Evolutionary conservation across 2,888 invertebrate species (phyloP), one percentile per base, ranked within the genome.

Genomic region (Watsonalla binaria): DNA sequence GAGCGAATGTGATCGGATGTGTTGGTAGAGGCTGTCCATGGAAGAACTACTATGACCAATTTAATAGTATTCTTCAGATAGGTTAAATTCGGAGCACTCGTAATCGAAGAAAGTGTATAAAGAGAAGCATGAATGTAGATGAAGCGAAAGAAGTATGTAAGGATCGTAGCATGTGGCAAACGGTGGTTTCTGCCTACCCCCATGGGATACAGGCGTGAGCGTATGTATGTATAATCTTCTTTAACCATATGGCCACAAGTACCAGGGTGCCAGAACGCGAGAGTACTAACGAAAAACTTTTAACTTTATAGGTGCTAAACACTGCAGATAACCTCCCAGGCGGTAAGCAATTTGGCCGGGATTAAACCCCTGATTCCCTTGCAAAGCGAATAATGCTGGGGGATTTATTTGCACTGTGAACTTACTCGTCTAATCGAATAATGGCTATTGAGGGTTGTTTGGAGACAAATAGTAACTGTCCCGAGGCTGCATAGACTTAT

Each of bases 301-400:
- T 65, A 66, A 66, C 66, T 69, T 71, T 68, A 68, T 63, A 65
- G 65, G 61, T 62, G 71, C 63, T 72, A 72, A 72, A 66, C 61
- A 72, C 66, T 63, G 59, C 63, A 64, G 61, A 75, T 80, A 80
- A 76, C 80, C 80, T 70, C 56, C 54, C 61, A 76, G 77, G 76
- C 77, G 63, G 74, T 75, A 74, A 80, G 76, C 76, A 78, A 81
- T 80, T 79, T 74, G 78, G 71, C 60, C 63, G 57, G 74, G 78
- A 80, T 80, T 79, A 79, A 74, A 68, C 42, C 73, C 64, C 61
- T 66, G 75, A 75, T 74, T 77, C 74, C 66, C 70, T 71, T 74
- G 75, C 78, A 73, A 69, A 71, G 71, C 67, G 76, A 76, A 78
- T 78, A 74, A 78, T 75, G 73, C 76, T 74, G 65, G 66, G 51